phyloP scores from a whole-genome alignment of 2,797 vertebrate genomes.

The Sandelia bainsii region DNA sequence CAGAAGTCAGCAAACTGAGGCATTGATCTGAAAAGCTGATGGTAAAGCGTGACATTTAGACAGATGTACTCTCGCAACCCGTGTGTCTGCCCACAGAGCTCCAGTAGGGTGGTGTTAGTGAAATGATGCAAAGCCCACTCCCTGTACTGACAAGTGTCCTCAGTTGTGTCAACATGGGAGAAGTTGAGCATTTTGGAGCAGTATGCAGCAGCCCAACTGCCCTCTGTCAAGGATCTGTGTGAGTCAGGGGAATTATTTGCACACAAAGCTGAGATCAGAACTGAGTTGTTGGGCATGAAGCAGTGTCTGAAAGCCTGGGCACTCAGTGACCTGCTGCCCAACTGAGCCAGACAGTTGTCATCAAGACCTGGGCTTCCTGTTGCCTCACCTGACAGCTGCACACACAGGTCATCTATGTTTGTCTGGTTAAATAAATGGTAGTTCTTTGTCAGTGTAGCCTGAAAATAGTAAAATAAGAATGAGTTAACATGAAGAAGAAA shows the following conservation, averaged over 20 bases:
- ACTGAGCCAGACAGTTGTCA: constrained; percentile 81
- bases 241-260: constrained; percentile 70
- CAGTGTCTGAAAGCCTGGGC: constrained; percentile 88
- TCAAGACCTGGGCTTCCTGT: constrained; percentile 51
- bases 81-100: constrained; percentile 74
- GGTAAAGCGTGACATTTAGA: constrained; percentile 83
- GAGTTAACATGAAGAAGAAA: constrained; percentile 2
- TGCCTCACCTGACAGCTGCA: constrained; percentile 75
- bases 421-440: constrained; percentile 82
- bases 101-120: constrained; percentile 79
- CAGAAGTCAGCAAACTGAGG: constrained; percentile 82
- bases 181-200: constrained; percentile 77
- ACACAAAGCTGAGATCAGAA: constrained; percentile 83
- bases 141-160: constrained; percentile 80
- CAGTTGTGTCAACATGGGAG: constrained; percentile 51
- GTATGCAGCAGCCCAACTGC: constrained; percentile 83
- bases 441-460: constrained; percentile 80
- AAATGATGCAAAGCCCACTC: constrained; percentile 80
- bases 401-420: constrained; percentile 86
- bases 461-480: constrained; percentile 41
- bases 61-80: constrained; percentile 87
- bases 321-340: constrained; percentile 81
- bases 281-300: constrained; percentile 87
- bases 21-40: constrained; percentile 68
- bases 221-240: constrained; percentile 65